Conservation (phyloP, 2,113 vertebrate genomes). For the Callorhinus ursinus region DNA sequence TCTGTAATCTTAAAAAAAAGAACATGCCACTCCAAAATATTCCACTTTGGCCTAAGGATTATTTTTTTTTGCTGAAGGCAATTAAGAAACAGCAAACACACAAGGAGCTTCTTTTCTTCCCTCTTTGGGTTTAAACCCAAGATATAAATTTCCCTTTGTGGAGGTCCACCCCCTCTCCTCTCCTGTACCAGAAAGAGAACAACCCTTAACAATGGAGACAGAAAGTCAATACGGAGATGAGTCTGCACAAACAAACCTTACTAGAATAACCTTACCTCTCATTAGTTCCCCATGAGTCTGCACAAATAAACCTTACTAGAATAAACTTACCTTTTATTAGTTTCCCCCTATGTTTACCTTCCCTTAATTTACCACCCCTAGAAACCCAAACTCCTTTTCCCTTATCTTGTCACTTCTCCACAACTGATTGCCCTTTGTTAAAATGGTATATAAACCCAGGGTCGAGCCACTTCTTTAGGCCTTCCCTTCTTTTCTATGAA, state of each 20-base stretch:
- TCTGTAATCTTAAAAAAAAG: conserved; percentile 30
- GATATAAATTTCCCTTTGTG: background rate
- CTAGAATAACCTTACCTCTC: background rate
- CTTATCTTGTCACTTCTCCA: background rate
- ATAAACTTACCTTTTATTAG: background rate
- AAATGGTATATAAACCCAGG: background rate
- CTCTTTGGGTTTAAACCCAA: background rate
- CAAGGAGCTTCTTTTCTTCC: background rate
- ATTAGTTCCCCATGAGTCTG: background rate
- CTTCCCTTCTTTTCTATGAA: background rate
- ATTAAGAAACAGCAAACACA: background rate
- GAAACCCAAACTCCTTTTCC: background rate
- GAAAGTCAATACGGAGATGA: background rate
- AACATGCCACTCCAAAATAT: background rate
- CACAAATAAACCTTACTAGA: background rate
- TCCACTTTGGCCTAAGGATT: background rate
- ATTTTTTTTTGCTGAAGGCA: background rate
- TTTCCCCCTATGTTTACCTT: background rate
- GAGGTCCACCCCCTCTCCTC: no score
- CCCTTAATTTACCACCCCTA: background rate
- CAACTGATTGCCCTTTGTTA: background rate
- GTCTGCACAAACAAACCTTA: background rate
- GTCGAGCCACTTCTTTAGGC: background rate
- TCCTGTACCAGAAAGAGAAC: background rate
- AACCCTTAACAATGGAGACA: background rate